phyloP scores from a whole-genome alignment of 2,113 vertebrate species.

The Rhadina sibilatrix region DNA sequence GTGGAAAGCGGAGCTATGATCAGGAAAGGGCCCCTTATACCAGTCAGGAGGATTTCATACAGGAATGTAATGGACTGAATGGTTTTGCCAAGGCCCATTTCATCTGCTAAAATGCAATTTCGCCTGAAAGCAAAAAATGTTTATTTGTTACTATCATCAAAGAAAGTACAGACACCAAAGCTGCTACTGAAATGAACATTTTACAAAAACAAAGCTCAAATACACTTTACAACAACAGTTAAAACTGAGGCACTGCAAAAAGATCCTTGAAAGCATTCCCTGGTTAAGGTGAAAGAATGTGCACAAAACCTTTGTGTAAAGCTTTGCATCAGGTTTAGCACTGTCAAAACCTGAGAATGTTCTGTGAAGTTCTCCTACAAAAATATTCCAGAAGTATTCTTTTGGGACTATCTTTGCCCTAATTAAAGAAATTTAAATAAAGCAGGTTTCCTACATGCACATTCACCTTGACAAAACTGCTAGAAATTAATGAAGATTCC shows the following conservation, averaged over 20 bases:
- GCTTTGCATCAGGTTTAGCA: background rate
- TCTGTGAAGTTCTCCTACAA: background rate
- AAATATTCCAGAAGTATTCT: background rate
- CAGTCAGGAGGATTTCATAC: slow-evolving; percentile 87
- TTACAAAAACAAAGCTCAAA: slow-evolving; percentile 7
- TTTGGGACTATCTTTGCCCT: background rate
- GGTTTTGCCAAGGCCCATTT: slow-evolving; percentile 99
- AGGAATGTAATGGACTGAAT: slow-evolving; percentile 99
- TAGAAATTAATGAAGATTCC: background rate
- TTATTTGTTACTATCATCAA: slow-evolving; percentile 1
- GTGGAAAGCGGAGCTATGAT: slow-evolving; percentile 98
- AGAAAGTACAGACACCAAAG: background rate
- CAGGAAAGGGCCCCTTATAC: slow-evolving; percentile 91
- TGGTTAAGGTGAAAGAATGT: background rate
- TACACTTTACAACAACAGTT: background rate
- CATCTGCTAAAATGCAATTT: slow-evolving; percentile 98
- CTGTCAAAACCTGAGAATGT: background rate
- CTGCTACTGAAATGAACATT: background rate
- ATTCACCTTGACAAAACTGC: background rate
- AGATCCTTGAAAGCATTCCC: background rate
- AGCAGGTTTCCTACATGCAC: background rate
- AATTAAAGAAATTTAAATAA: background rate
- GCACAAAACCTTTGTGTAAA: background rate
- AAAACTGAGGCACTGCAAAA: background rate
- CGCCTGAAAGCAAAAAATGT: slow-evolving; percentile 76